phyloP scores from a whole-genome alignment of 2,797 vertebrate genomes.

The Lithobates pipiens region DNA sequence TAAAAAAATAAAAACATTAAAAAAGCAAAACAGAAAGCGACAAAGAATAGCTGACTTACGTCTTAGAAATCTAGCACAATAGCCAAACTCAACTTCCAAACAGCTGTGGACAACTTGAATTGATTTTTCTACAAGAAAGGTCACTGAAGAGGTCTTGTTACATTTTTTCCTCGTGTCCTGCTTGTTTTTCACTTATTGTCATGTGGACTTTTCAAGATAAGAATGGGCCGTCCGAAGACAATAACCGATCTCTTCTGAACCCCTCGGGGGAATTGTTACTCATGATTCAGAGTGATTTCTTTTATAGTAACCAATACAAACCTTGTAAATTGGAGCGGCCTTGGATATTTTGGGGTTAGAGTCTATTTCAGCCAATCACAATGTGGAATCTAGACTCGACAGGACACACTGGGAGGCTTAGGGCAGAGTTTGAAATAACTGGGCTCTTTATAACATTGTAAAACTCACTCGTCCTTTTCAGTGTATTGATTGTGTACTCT shows the following conservation, averaged over 20 bases:
- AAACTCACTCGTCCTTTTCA: no score
- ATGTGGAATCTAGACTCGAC: neutral
- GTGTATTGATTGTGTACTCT: no score
- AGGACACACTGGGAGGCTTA: neutral
- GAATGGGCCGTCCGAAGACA: neutral
- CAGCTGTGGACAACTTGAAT: conserved; percentile 49
- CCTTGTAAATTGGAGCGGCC: neutral
- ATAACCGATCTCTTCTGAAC: neutral
- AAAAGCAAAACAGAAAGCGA: conserved; percentile 32
- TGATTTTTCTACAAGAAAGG: conserved; percentile 63
- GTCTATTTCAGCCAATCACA: neutral
- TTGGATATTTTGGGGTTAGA: neutral
- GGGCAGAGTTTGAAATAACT: no score
- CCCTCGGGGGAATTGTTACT: neutral
- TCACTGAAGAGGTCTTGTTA: conserved; percentile 49
- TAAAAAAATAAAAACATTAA: neutral
- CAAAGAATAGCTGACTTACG: conserved; percentile 12
- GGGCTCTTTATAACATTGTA: no score
- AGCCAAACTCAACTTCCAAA: conserved; percentile 40
- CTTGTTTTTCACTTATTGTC: conserved; percentile 58
- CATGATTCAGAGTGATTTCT: neutral
- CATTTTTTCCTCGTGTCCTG: conserved; percentile 60
- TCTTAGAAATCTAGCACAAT: conserved; percentile 50
- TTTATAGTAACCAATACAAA: neutral
- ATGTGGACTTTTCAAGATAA: conserved; percentile 60